Percentiles rank a stretch among this genome's conserved stretches.
These are phyloP conservation scores for Hydrophis major DNA, from an alignment of 2,797 vertebrate species.

Conservation along the genomic window DNA sequence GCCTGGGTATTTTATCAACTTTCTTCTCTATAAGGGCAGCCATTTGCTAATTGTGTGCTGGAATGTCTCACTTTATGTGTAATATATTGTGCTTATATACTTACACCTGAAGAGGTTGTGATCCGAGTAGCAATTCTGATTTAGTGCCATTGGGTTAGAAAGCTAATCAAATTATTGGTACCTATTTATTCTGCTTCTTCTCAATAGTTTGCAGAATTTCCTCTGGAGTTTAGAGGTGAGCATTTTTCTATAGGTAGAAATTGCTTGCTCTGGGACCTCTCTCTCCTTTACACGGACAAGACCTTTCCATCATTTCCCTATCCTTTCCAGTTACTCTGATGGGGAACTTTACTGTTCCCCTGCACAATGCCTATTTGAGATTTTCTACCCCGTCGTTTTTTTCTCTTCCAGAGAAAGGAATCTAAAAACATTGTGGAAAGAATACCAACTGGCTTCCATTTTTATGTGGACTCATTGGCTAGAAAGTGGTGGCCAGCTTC, in stretches of 20 bases:
- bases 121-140: not conserved
- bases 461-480: not conserved
- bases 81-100: not conserved
- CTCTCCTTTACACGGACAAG: not conserved
- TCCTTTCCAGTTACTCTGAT: not conserved
- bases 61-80: not conserved
- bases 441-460: not conserved
- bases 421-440: not conserved
- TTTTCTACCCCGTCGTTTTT: not conserved
- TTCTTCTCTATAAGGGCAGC: not conserved
- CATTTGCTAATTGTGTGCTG: not conserved
- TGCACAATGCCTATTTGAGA: not conserved
- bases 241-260: not conserved
- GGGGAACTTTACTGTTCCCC: not conserved
- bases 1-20: not conserved
- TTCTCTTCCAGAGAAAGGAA: not conserved
- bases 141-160: not conserved
- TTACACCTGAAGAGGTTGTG: not conserved
- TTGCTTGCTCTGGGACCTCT: not conserved
- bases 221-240: not conserved
- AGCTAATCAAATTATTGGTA: not conserved
- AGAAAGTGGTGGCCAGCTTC: not conserved
- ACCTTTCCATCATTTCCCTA: not conserved
- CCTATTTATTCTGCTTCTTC: not conserved
- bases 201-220: not conserved